Evolutionary conservation across 2,113 vertebrate species (phyloP).

Genomic region (Pseudopipra pipra): DNA sequence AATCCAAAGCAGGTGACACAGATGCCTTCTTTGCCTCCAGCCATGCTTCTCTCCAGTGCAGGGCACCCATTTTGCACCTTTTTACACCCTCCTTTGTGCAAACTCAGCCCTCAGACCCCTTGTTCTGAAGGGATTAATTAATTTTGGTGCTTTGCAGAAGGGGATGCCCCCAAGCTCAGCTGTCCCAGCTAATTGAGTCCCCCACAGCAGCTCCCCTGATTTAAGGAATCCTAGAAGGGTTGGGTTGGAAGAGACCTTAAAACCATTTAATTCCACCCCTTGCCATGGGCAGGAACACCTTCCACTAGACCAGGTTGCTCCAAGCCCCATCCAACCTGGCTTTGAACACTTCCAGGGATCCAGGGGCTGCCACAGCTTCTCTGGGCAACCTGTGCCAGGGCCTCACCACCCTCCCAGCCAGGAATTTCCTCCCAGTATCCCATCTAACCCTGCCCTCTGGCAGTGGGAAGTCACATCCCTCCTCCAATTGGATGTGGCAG

Average conservation of each 20-base stretch:
- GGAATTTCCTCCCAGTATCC: neutral
- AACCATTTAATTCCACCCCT: rapidly evolving
- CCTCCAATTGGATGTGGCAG: neutral
- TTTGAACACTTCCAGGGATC: neutral
- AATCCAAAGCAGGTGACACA: neutral
- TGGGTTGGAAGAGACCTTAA: neutral
- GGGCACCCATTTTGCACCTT: neutral
- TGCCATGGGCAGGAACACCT: neutral
- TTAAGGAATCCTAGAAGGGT: neutral
- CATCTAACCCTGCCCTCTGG: rapidly evolving
- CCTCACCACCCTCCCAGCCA: rapidly evolving
- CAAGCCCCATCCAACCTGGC: rapidly evolving
- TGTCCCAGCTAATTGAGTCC: rapidly evolving
- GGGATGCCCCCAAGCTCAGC: neutral
- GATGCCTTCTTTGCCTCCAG: neutral
- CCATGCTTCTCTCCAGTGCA: neutral
- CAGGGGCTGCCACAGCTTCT: neutral
- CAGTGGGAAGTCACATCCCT: neutral
- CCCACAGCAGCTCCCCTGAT: rapidly evolving
- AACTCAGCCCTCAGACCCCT: neutral
- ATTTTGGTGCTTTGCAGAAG: neutral
- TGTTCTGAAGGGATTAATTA: neutral
- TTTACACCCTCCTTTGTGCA: neutral
- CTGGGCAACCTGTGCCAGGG: neutral
- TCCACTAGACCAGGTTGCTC: rapidly evolving